Evolutionary conservation across 2,888 invertebrate genomes (phyloP).

Genomic region (Thysanoteuthis rhombus): DNA sequence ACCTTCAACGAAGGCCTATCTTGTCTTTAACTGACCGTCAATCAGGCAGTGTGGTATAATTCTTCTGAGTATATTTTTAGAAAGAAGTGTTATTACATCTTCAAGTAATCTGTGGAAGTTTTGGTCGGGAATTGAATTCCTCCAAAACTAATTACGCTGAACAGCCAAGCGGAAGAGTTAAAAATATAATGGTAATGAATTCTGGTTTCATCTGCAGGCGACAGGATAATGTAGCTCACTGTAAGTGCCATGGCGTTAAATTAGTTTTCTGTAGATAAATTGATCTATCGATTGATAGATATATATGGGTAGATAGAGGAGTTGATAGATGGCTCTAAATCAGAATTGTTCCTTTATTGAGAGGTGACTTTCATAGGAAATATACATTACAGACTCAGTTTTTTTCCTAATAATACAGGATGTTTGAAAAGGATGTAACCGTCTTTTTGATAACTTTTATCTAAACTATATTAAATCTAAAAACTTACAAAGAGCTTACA

Average conservation of each 20-base stretch:
- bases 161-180: background rate
- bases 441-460: too few relatives aligned
- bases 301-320: too few relatives aligned
- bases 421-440: too few relatives aligned
- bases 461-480: too few relatives aligned
- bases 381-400: too few relatives aligned
- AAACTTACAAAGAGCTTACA: too few relatives aligned
- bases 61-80: background rate
- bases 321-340: too few relatives aligned
- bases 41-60: background rate
- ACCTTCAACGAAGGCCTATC: too few relatives aligned
- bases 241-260: background rate
- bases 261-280: background rate
- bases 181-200: conserved; percentile 12
- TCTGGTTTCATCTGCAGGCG: background rate
- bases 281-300: background rate
- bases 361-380: too few relatives aligned
- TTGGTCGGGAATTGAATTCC: background rate
- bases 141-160: background rate
- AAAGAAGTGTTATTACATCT: background rate
- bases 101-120: background rate
- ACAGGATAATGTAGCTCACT: background rate
- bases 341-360: too few relatives aligned
- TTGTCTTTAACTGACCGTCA: background rate
- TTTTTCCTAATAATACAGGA: too few relatives aligned